Conservation (phyloP, 1,140 invertebrate genomes). For the Saccostrea cuccullata region DNA sequence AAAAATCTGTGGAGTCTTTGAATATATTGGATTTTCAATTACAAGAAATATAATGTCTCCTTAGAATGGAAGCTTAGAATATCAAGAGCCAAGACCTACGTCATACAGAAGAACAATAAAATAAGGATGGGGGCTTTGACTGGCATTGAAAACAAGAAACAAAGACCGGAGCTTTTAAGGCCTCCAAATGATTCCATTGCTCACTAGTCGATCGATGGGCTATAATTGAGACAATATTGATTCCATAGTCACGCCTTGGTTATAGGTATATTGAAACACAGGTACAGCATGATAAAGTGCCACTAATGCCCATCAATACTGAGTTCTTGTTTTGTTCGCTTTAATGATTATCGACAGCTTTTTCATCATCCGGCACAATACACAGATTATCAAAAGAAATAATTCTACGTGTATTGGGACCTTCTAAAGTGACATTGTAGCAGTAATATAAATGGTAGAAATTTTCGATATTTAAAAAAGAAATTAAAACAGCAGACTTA, state of each 20-base stretch:
- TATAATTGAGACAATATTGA: conserved; percentile 22
- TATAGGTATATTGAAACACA: conserved; percentile 12
- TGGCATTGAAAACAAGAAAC: conserved; percentile 19
- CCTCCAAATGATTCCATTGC: background rate
- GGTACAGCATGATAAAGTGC: conserved; percentile 7
- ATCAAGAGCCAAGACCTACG: background rate
- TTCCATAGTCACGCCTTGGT: conserved; percentile 11
- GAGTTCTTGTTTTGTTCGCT: background rate
- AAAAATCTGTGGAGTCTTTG: background rate
- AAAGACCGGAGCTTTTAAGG: background rate
- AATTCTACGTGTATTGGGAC: background rate
- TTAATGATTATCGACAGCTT: conserved; percentile 23
- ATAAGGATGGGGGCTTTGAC: background rate
- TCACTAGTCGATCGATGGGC: background rate
- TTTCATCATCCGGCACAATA: background rate
- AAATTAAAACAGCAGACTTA: no score
- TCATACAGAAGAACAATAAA: background rate
- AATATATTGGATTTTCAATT: background rate
- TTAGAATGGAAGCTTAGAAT: background rate
- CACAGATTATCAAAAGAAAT: background rate
- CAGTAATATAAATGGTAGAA: background rate
- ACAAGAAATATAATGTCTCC: conserved; percentile 13
- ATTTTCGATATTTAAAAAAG: no score
- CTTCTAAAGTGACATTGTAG: background rate
- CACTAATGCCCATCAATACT: conserved; percentile 13